Evolutionary conservation across 2,797 vertebrate genomes (phyloP).

Genomic region (Chelidonichthys spinosus): DNA sequence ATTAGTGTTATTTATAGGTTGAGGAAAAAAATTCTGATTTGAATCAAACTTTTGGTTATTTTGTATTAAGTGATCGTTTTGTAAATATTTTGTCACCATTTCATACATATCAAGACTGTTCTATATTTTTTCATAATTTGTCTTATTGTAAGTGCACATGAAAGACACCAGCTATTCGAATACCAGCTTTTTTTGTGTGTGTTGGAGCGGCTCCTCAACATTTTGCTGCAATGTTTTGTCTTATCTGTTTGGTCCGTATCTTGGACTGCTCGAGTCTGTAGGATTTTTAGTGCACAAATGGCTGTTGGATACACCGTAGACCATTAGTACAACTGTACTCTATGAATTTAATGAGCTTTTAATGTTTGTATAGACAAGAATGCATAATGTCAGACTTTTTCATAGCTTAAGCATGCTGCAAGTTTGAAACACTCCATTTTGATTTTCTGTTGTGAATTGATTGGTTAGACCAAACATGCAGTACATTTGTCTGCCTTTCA

Average conservation of each 20-base stretch:
- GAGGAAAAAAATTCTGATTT: conserved; percentile 67
- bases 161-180: conserved; percentile 75
- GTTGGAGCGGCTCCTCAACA: conserved; percentile 56
- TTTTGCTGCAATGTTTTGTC: conserved; percentile 59
- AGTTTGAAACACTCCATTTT: conserved; percentile 61
- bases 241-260: conserved; percentile 35
- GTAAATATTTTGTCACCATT: conserved; percentile 81
- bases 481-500: conserved; percentile 61
- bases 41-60: conserved; percentile 55
- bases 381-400: conserved; percentile 39
- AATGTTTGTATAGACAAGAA: conserved; percentile 55
- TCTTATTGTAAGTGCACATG: conserved; percentile 67
- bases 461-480: conserved; percentile 67
- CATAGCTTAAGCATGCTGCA: conserved; percentile 56
- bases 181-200: conserved; percentile 46
- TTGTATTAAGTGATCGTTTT: conserved; percentile 74
- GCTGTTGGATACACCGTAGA: conserved; percentile 66
- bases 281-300: conserved; percentile 63
- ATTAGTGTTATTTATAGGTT: conserved; percentile 88
- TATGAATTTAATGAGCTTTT: conserved; percentile 66
- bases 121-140: conserved; percentile 47
- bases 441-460: conserved; percentile 50
- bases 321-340: conserved; percentile 52
- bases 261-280: conserved; percentile 46
- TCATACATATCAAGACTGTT: conserved; percentile 75